Evolutionary conservation across 2,888 invertebrate genomes (phyloP).

Genomic region (Limnephilus lunatus): DNA sequence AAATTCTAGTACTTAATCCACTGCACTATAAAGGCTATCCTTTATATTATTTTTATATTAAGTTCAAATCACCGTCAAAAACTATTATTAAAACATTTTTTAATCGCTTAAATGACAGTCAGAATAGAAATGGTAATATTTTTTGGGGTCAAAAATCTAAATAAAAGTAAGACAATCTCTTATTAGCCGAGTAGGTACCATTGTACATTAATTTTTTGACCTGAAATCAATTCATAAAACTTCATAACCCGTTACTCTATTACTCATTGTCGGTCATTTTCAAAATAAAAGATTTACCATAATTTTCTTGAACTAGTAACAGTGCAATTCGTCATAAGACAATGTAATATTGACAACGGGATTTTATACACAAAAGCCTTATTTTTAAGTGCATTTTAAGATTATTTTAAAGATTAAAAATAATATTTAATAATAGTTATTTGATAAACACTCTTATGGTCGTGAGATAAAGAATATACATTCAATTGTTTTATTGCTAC

Average conservation of each 20-base stretch:
- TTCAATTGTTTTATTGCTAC: too few species aligned
- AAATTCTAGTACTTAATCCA: not conserved
- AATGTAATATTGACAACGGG: not conserved
- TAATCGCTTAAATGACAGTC: not conserved
- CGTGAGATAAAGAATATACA: too few species aligned
- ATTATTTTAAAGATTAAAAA: too few species aligned
- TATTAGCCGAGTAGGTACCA: not conserved
- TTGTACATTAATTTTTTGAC: not conserved
- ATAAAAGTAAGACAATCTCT: not conserved
- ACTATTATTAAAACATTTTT: not conserved
- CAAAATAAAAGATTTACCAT: not conserved
- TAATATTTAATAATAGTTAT: not conserved
- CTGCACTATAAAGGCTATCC: not conserved
- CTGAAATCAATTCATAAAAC: not conserved
- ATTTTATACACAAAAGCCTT: too few species aligned
- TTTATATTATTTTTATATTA: not conserved
- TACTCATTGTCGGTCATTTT: not conserved
- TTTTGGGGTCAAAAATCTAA: not conserved
- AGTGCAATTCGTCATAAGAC: not conserved
- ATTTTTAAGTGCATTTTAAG: not conserved
- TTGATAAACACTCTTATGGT: too few species aligned
- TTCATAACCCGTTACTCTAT: too few species aligned
- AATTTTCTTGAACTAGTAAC: not conserved
- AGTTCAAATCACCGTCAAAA: not conserved
- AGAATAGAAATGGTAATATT: not conserved